Base-by-base conservation (phyloP, 2,888 invertebrate genomes). In the Orthosia incerta region DNA sequence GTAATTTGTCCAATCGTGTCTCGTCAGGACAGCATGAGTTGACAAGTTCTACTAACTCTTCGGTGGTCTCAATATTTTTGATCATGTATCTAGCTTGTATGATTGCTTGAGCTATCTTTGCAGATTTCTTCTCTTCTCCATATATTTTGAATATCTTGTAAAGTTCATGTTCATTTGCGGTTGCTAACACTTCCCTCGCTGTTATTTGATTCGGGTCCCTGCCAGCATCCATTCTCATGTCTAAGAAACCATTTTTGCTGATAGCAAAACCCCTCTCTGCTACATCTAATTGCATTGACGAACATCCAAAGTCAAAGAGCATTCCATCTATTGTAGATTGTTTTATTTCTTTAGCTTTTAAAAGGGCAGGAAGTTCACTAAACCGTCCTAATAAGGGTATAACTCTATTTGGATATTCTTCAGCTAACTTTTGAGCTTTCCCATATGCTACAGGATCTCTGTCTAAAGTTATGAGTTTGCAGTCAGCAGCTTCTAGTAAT, bases 171-270 rank as follows among this genome's bases (percentile, higher is more conserved):
- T 99, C 99, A 81, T 97, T 97, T 0, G 98, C 97, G 68, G 97
- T 97, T 15, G 98, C 98, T 65, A 99, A 95, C 4, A 99, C 98
- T 93, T 99, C 98, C 56, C 98, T 98, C 4, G 99, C 99, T 50
- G 98, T 98, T 12, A 98, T 97, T 87, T 97, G 97, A 75, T 97
- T 96, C 0, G 97, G 97, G 88, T 96, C 97, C 87, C 98, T 96
- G 12, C 97, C 95, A 0, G 98, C 97, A 95, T 99, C 99, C 99
- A 99, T 99, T 91, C 99, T 97, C 99, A 99, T 99, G 89, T 99
- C 99, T 70, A 99, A 96, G 5, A 98, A 98, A 0, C 99, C 99
- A 95, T 99, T 97, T 91, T 97, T 97, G 63, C 97, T 98, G 0
- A 99, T 90, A 12, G 99, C 97, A 94, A 99, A 99, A 0, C 99